phyloP scores from a whole-genome alignment of 2,888 invertebrate species.

The Anodontia alba region DNA sequence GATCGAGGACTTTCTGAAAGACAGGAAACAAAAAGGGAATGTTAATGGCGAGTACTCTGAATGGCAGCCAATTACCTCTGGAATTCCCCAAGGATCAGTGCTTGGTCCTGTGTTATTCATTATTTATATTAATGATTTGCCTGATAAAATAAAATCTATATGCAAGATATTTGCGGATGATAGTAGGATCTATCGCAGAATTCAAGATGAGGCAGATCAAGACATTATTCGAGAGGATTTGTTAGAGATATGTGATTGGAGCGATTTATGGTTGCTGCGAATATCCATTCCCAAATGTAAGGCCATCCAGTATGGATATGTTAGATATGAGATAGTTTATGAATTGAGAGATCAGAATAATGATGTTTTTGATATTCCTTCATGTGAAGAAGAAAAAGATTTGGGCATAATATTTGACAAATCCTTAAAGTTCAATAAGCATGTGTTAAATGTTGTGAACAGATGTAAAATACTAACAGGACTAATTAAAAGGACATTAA shows the following conservation, averaged over 20 bases:
- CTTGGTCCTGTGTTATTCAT: constrained; percentile 2
- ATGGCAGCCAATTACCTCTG: not conserved
- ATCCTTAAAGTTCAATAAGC: not conserved
- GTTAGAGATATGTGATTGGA: not conserved
- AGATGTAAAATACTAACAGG: not conserved
- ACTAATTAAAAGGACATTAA: not conserved
- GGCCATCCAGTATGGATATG: not conserved
- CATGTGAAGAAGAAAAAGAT: not conserved
- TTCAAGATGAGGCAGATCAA: not conserved
- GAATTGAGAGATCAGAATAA: not conserved
- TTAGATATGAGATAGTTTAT: not conserved
- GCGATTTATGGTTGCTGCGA: not conserved
- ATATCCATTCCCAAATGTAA: not conserved
- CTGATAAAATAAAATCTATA: not conserved
- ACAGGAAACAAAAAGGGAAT: not conserved
- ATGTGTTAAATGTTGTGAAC: not conserved
- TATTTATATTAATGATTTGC: constrained; percentile 2
- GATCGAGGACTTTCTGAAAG: not conserved
- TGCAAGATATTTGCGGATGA: constrained; percentile 2
- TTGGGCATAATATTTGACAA: not conserved
- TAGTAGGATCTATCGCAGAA: not conserved
- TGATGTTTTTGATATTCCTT: not conserved
- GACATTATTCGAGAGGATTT: not conserved
- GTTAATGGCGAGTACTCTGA: not conserved
- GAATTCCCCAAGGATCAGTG: not conserved